Base-by-base conservation (phyloP, 1,140 invertebrate species). In the Wiebesia pumilae region DNA sequence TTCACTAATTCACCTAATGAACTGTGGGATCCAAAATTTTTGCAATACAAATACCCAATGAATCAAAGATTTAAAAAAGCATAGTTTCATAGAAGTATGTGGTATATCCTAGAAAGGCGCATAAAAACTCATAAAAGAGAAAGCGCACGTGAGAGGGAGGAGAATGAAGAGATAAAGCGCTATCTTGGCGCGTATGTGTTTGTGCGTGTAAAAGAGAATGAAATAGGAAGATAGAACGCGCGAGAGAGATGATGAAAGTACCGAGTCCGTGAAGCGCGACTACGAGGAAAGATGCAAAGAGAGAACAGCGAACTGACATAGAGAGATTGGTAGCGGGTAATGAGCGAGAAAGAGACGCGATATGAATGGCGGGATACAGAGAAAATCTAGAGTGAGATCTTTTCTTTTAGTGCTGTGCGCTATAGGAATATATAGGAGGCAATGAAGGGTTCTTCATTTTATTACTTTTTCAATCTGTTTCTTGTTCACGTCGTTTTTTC, bases 91-190 rank as follows among this genome's bases (percentile, higher is more conserved):
- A 54, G 21, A 35, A 21, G 77, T 24, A 19, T 43, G 35, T 35
- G 27, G 71, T 33, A 33, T 21, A 35, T 19, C 12, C 27, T 75
- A 43, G 40, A 75, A 6, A 40, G 24, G 38, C 69, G 51, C 75
- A 75, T 85, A 80, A 88, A 89, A 87, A 84, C 79, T 81, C 54
- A 75, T 75, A 88, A 87, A 88, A 40, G 83, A 78, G 75, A 84
- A 79, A 84, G 73, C 54, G 24, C 33, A 40, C 33, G 27, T 27
- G 33, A 54, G 58, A 24, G 30, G 43, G 21, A 62, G 9, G 80
- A 69, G 30, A 67, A 12, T 30, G 35, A 69, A 69, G 65, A 30
- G 80, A 62, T 80, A 58, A 54, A 58, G 77, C 35, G 69, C 69
- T 35, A 81, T 62, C 79, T 81, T 21, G 35, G 33, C 24, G 19